Base-by-base conservation (phyloP, 2,888 invertebrate species). In the Gari tellinella region DNA sequence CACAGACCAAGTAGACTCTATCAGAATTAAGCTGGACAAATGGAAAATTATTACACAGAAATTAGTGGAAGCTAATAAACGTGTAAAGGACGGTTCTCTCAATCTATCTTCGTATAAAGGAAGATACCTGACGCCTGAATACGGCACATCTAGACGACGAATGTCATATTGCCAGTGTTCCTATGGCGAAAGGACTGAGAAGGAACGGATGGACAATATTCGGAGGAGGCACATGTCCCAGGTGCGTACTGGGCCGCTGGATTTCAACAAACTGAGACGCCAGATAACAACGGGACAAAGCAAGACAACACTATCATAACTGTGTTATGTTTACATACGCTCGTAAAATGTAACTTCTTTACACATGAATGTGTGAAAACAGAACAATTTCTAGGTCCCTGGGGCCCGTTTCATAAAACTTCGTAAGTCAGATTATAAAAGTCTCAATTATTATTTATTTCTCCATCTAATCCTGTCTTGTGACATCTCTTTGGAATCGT, bases 161-260 rank as follows among this genome's bases (percentile, higher is more conserved):
- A 23, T 67, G 25, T 70, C 73, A 8, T 78, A 55, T 56, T 78
- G 78, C 46, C 78, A 78, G 38, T 63, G 73, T 48, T 78, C 78
- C n/a, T 73, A 78, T 25, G 15, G 51, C 5, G 79, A 79, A 40
- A 45, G 79, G 23, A 65, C 74, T 8, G 79, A 79, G 5, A 65
- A 64, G 40, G 72, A 62, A 14, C 25, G 79, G 15, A 56, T 75
- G 31, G 43, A 64, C 23, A 79, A 79, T 51, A 57, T 75, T 12
- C 60, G 67, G 23, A 64, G 74, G 25, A 19, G 79, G 1, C 73
- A 79, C 41, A 60, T 66, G 2, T 62, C 72, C 17, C 72, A 79
- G 31, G 62, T 66, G 8, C 74, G 72, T 17, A 52, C 61, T 4
- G 78, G 73, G n/a, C 78, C 78, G 14, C 31, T 78, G 4, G 78